Base-by-base conservation (phyloP, 2,113 vertebrate genomes). In the Sprattus sprattus region DNA sequence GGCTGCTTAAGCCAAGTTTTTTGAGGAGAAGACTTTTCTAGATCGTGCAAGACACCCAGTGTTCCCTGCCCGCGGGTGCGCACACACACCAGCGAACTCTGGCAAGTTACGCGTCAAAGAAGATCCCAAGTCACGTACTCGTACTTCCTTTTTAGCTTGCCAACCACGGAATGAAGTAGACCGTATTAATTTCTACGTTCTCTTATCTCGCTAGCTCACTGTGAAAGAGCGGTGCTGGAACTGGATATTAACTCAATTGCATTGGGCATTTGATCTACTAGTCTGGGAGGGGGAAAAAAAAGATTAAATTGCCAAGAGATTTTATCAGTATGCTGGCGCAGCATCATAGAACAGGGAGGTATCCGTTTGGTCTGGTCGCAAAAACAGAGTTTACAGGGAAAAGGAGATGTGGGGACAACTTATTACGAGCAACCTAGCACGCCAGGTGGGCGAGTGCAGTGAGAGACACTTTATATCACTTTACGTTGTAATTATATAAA, bases 181-280 rank as follows among this genome's bases (percentile, higher is more conserved):
- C 32, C 4, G 28, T 78, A 78, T 78, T 78, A 10, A 78, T 78
- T 78, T 78, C 71, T 16, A 5, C 15, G 71, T 39, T 18, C 71
- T 78, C 71, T 78, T 78, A 78, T 78, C 71, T 78, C 25, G 71
- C 71, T 78, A 78, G 13, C 39, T 78, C 13, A 5, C 71, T 32
- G 11, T 44, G 32, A 3, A 32, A 78, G 32, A 78, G 71, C 10
- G 11, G 3, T 15, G n/a, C 22, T 67, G 64, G 9, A 10, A 10
- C 64, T 67, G 22, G 64, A 28, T 67, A 67, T 67, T 25, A 67
- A 67, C n/a, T 67, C n/a, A 67, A 67, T 67, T 25, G 64, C 64
- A 28, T 25, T 28, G 25, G 64, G n/a, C n/a, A 67, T 28, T 67
- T 67, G 22, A 25, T 67, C 64, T 67, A 67, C n/a, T 67, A 11